Conservation (phyloP, 2,113 vertebrate species). For the Pogonocichla stellata region DNA sequence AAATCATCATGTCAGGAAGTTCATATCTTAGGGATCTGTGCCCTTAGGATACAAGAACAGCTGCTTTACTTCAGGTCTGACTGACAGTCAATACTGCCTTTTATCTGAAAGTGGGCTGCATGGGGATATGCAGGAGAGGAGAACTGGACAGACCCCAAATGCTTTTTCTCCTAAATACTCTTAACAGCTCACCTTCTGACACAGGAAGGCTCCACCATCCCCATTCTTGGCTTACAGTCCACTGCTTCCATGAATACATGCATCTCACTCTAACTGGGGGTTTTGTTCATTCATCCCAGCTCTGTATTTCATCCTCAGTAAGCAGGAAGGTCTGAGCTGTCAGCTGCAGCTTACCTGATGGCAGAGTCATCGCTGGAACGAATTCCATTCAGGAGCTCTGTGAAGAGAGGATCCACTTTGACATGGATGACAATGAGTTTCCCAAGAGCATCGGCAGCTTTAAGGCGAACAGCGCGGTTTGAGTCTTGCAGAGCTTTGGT, state of each 20-base stretch:
- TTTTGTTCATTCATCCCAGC: background rate
- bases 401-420: conserved; percentile 97
- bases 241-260: background rate
- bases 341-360: conserved; percentile 77
- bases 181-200: background rate
- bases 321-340: background rate
- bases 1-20: background rate
- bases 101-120: background rate
- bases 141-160: background rate
- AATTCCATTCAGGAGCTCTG: conserved; percentile 88
- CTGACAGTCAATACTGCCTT: background rate
- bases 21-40: background rate
- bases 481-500: conserved; percentile 95
- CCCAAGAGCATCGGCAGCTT: conserved; percentile 91
- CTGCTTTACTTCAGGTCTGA: background rate
- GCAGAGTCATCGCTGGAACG: conserved; percentile 91
- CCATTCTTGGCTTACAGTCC: background rate
- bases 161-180: background rate
- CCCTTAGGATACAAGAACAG: background rate
- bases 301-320: background rate
- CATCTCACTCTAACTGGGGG: background rate
- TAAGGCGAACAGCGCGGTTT: conserved; percentile 89
- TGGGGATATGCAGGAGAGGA: background rate
- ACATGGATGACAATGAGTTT: conserved; percentile 93
- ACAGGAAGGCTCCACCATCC: background rate